Evolutionary conservation across 2,797 vertebrate species (phyloP).

Genomic region (Peromyscus eremicus): DNA sequence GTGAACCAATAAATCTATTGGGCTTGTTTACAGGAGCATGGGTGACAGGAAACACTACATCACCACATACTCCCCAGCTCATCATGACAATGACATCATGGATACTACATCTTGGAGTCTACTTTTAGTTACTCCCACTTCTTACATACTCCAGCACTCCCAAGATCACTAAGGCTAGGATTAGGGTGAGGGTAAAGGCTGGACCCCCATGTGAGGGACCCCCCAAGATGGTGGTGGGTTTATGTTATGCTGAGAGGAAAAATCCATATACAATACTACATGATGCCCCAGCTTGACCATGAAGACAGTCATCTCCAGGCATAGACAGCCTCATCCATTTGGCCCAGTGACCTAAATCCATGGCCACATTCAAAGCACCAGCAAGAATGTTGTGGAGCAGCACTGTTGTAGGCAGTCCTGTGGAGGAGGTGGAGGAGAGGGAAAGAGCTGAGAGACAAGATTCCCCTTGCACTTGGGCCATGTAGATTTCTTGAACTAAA

Average conservation of each 20-base stretch:
- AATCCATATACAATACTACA: background rate
- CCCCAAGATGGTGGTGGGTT: background rate
- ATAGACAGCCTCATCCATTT: background rate
- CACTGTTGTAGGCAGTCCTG: rapidly evolving
- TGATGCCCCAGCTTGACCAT: background rate
- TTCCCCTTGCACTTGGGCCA: background rate
- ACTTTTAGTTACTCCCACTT: background rate
- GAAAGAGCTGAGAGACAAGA: background rate
- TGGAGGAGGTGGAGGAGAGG: too few species aligned
- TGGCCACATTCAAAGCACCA: rapidly evolving
- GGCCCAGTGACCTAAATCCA: background rate
- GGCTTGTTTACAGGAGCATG: background rate
- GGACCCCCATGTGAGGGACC: background rate
- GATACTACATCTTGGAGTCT: too few species aligned
- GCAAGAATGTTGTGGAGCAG: background rate
- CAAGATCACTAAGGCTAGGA: background rate
- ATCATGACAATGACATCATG: background rate
- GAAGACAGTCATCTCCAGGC: background rate
- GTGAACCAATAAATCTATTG: background rate
- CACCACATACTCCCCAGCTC: background rate
- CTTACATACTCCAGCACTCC: background rate
- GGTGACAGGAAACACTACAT: background rate
- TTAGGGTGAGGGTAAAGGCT: background rate
- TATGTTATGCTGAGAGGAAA: background rate
- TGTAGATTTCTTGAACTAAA: background rate